Evolutionary conservation across 2,888 invertebrate species (phyloP).

Genomic region (Idaea dimidiata): DNA sequence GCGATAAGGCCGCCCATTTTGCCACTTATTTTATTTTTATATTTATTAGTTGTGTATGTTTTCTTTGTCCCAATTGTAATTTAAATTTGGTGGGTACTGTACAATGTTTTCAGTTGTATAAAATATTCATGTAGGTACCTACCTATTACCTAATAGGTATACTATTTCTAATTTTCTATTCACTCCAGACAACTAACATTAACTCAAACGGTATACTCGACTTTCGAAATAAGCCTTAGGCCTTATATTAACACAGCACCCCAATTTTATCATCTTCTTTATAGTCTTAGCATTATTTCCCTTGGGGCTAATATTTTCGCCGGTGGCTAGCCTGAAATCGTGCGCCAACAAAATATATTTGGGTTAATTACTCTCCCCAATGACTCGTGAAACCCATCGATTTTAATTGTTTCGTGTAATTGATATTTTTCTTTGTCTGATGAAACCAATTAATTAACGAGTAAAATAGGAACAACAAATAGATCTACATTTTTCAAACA

Average conservation of each 20-base stretch:
- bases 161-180: no score
- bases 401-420: slow-evolving; percentile 39
- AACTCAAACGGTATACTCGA: background rate
- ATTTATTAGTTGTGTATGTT: no score
- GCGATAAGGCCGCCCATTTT: no score
- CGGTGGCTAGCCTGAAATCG: slow-evolving; percentile 20
- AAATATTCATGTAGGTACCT: no score
- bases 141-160: no score
- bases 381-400: slow-evolving; percentile 40
- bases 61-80: no score
- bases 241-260: slow-evolving; percentile 1
- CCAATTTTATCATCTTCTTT: slow-evolving; percentile 2
- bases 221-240: background rate
- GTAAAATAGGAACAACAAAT: background rate
- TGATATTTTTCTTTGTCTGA: slow-evolving; percentile 29
- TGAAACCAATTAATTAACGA: slow-evolving; percentile 8
- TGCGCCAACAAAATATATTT: slow-evolving; percentile 37
- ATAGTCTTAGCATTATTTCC: slow-evolving; percentile 20
- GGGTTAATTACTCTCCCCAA: slow-evolving; percentile 47
- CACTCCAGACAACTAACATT: no score
- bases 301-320: slow-evolving; percentile 27
- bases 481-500: background rate
- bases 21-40: no score
- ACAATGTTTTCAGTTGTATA: background rate
- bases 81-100: no score